Conservation (phyloP, 2,113 vertebrate species). For the Phrynosoma blainvillii region DNA sequence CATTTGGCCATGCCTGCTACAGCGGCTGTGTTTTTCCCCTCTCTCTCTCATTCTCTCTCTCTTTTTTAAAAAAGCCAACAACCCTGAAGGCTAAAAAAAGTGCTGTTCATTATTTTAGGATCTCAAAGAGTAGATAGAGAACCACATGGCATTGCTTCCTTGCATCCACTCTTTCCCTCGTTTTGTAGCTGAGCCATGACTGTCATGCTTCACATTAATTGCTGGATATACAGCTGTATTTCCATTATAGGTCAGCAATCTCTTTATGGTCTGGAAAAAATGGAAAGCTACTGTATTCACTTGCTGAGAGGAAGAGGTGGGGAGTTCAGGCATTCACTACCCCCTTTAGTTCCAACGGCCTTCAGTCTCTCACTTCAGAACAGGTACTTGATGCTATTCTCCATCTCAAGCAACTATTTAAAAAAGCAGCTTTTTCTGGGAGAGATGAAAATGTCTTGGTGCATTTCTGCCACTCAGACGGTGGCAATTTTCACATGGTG, state of each 20-base stretch:
- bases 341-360: background rate
- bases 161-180: constrained; percentile 51
- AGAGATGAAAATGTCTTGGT: background rate
- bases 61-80: constrained; percentile 30
- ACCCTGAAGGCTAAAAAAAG: constrained; percentile 59
- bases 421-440: background rate
- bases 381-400: background rate
- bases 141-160: constrained; percentile 64
- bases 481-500: too few species aligned
- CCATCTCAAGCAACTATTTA: background rate
- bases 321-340: background rate
- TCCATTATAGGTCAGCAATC: constrained; percentile 21
- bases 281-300: constrained; percentile 9
- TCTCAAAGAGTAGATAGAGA: constrained; percentile 65
- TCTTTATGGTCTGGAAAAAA: constrained; percentile 42
- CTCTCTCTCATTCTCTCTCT: constrained; percentile 6
- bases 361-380: background rate
- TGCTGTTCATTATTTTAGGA: constrained; percentile 64
- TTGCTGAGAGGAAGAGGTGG: constrained; percentile 17
- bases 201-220: constrained; percentile 33
- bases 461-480: background rate
- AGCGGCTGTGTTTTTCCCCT: background rate
- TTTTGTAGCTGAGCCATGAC: constrained; percentile 34
- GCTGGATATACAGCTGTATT: constrained; percentile 12
- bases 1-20: constrained; percentile 66